Evolutionary conservation across 2,888 invertebrate species (phyloP), one percentile per base, ranked within the genome.

Genomic region (Protophormia terraenovae): DNA sequence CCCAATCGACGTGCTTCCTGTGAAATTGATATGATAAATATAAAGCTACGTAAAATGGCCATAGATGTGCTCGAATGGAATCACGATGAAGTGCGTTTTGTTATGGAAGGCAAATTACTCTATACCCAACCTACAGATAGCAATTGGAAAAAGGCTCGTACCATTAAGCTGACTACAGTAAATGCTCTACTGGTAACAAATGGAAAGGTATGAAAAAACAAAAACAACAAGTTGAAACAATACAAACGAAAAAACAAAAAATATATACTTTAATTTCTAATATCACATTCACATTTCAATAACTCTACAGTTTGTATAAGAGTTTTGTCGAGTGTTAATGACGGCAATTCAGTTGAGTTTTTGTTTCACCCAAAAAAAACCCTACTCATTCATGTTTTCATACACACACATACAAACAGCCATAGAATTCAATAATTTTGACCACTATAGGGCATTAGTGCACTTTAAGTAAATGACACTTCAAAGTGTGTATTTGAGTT

Each of bases 21-120:
- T 86, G 97, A 97, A 91, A 95, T 97, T 89, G 97, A 98, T 91
- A 96, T 97, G 93, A 97, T 97, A 87, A 97, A 97, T 92, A 97
- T 98, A 88, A 96, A 97, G 92, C 93, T 98, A 86, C 94, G 97
- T 91, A 98, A 98, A 95, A 96, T 98, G 95, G 98, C 98, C 73
- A 96, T 98, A 86, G 98, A 98, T 91, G 95, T 97, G 5, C 93
- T 98, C 87, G 98, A 98, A 90, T 98, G 98, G 98, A 97, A 96
- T 93, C 97, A 97, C 90, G 97, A 97, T 89, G 98, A 98, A 92
- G 97, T 97, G 62, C 96, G 96, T 91, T 98, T 98, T 92, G 96
- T 97, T 87, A 95, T 98, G 93, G 98, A 98, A 93, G 98, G 98
- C 82, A 96, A 96, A 92, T 94, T 98, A 89, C 93, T 97, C 88